These are phyloP conservation scores for Acrobasis consociella DNA, from an alignment of 2,888 invertebrate species.

Conservation along the genomic window DNA sequence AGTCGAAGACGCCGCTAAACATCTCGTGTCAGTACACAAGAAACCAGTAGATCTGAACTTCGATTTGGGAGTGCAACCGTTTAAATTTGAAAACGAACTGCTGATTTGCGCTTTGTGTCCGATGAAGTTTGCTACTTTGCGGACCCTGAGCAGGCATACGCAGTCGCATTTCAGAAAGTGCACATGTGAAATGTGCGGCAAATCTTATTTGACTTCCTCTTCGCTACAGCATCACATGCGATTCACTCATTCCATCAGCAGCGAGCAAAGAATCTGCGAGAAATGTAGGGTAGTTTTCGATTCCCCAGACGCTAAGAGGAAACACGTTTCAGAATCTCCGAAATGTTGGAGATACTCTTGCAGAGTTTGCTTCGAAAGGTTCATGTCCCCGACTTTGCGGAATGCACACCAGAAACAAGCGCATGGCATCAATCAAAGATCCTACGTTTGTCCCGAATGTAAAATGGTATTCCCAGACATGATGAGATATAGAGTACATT, in stretches of 20 bases:
- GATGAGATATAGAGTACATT: conserved; percentile 51
- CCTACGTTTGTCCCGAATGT: conserved; percentile 57
- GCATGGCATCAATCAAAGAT: conserved; percentile 51
- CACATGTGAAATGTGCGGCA: conserved; percentile 63
- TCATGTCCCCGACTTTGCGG: conserved; percentile 47
- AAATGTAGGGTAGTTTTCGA: conserved; percentile 53
- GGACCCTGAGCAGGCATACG: conserved; percentile 56
- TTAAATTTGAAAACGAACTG: conserved; percentile 46
- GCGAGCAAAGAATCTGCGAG: conserved; percentile 41
- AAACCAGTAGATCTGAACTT: conserved; percentile 43
- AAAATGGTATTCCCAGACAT: conserved; percentile 47
- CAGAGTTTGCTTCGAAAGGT: conserved; percentile 52
- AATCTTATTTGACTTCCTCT: conserved; percentile 51
- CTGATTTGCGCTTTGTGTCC: conserved; percentile 56
- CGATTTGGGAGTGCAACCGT: conserved; percentile 58
- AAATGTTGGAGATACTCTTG: conserved; percentile 58
- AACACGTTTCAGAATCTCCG: conserved; percentile 47
- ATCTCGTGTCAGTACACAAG: conserved; percentile 46
- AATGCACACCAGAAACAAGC: conserved; percentile 48
- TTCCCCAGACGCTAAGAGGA: conserved; percentile 48
- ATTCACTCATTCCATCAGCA: conserved; percentile 33
- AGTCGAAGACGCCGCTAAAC: conserved; percentile 42
- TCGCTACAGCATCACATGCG: conserved; percentile 49
- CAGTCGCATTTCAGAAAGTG: conserved; percentile 56
- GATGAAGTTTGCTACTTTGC: conserved; percentile 46